Base-by-base conservation (phyloP, 2,113 vertebrate species). In the Poeciliopsis prolifica region DNA sequence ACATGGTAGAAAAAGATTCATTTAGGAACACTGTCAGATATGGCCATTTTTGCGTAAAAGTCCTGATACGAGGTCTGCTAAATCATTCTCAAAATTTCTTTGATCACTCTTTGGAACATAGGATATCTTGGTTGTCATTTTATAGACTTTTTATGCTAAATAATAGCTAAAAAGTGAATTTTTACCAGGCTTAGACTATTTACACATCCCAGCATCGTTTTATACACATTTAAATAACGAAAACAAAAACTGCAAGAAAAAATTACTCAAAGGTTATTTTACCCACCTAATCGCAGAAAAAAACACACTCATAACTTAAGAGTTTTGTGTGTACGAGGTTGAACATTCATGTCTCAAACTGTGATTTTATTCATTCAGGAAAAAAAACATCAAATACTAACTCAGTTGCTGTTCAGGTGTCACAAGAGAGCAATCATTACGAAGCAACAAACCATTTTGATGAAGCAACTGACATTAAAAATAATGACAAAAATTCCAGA, bases 281-380 rank as follows among this genome's bases (percentile, higher is more conserved):
- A 37, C 35, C 35, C 35, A 37, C 10, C 10, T 37, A 37, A 37
- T 37, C 35, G 11, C 22, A 6, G 31, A 58, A 79, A 58, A 76
- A 33, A 10, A 66, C 28, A 19, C 29, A 37, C 29, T 80, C 42
- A 6, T n/a, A 9, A 68, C n/a, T 3, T 28, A 19, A 61, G 12
- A 11, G n/a, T 71, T 77, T 11, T 66, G 40, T 61, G 65, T 77
- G 68, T 62, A 77, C 26, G 70, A 68, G 17, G 42, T 67, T 40
- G 65, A 83, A 80, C 60, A 71, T 70, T 68, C 70, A 87, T 60
- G 72, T 67, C 26, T 77, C 29, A 29, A 37, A 61, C 42, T 40
- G 13, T 31, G 19, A 30, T 81, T 90, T 91, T 88, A 89, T 88
- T 91, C 13, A 82, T 81, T 88, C 33, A 84, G 51, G 22, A n/a